Evolutionary conservation across 2,888 invertebrate species (phyloP), one percentile per base, ranked within the genome.

Genomic region (Drosophila mimica): DNA sequence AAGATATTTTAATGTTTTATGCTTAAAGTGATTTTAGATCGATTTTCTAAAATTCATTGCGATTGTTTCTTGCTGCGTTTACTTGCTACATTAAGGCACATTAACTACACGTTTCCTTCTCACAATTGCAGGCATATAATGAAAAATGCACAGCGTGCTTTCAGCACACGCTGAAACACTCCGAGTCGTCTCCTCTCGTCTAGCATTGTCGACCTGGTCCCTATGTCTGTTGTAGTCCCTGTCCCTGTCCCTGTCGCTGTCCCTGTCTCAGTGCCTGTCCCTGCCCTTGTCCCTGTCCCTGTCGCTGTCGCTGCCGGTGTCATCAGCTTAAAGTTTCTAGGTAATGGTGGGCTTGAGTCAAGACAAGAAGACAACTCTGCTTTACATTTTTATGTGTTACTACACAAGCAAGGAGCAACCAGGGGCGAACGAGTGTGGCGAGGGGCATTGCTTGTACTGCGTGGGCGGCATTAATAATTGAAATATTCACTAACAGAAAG

Each of bases 401-500:
- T 70, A 33, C 64, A 74, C 68, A 80, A 70, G 66, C 63, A 36
- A 63, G 63, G 48, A 30, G 51, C 20, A 56, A 49, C 31, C 28
- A 60, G 36, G 6, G 20, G 30, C 54, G 25, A 33, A 36, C 7
- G 54, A 7, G 25, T 20, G n/a, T 15, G 30, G 6, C 2, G 40
- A 7, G 20, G 13, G 17, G 54, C 34, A 56, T 34, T 51, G 60
- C 58, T 62, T 52, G 56, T 48, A 66, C 65, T 77, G 64, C 70
- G 78, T 71, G 74, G 70, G 80, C 75, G 79, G 80, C 84, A 89
- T 89, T 88, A 89, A 90, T 89, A 90, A 89, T 90, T 90, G 91
- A 89, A 88, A 89, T 88, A 89, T 90, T 88, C 91, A 89, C 89
- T 89, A 90, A 89, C 89, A 89, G 88, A 86, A 90, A 90, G 89